Percentiles rank a stretch among this genome's conserved stretches.
phyloP scores from a whole-genome alignment of 1,140 invertebrate species.

The Drosophila gunungcola region DNA sequence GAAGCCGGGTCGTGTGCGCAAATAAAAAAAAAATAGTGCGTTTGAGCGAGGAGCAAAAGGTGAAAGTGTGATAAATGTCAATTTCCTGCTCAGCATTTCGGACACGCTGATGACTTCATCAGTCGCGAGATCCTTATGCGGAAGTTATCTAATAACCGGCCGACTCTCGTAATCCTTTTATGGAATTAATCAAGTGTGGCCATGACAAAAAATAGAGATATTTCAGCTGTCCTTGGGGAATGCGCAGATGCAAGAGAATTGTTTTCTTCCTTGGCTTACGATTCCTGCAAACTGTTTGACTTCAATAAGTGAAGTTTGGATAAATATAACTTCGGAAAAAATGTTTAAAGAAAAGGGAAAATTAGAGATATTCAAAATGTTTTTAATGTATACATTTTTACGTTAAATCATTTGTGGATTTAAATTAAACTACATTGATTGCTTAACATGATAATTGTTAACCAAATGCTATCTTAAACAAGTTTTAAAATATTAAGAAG shows the following conservation, averaged over 20 bases:
- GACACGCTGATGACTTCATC: conserved; percentile 75
- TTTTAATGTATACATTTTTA: no score
- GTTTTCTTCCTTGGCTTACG: neutral
- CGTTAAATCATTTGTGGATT: no score
- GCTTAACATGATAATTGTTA: no score
- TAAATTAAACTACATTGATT: no score
- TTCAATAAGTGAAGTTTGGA: neutral
- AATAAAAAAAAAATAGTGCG: conserved; percentile 66
- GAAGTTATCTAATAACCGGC: conserved; percentile 74
- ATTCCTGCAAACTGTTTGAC: neutral
- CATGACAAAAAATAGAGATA: conserved; percentile 46
- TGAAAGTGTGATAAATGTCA: conserved; percentile 83
- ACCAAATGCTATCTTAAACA: no score
- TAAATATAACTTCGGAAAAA: neutral
- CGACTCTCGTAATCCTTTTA: conserved; percentile 77
- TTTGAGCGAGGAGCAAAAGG: conserved; percentile 24
- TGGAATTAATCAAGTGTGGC: conserved; percentile 81
- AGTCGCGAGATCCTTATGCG: conserved; percentile 58
- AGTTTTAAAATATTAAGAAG: no score
- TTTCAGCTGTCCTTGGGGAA: conserved; percentile 42
- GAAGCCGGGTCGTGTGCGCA: conserved; percentile 68
- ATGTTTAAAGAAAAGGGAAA: neutral
- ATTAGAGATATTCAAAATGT: no score
- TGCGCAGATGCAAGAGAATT: conserved; percentile 50
- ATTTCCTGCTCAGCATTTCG: conserved; percentile 82